A percentile compares a stretch with the other conserved stretches of the same genome.
phyloP scores from a whole-genome alignment of 1,140 invertebrate genomes.

The Eumeta japonica region DNA sequence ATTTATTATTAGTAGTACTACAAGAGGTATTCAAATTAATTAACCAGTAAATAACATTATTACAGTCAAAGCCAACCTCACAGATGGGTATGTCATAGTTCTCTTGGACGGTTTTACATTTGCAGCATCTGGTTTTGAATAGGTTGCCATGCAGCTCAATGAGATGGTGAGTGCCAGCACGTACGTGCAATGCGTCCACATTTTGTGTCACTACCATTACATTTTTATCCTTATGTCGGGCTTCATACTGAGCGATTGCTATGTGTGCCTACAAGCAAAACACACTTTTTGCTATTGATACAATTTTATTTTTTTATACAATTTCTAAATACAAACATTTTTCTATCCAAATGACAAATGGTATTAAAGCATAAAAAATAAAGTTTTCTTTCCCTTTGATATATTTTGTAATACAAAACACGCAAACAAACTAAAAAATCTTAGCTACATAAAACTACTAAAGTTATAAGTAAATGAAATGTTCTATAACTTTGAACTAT shows the following conservation, averaged over 20 bases:
- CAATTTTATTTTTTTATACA: no score
- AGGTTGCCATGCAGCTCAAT: conserved; percentile 89
- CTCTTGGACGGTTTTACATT: conserved; percentile 68
- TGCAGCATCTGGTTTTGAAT: conserved; percentile 79
- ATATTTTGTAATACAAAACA: no score
- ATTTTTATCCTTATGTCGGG: conserved; percentile 57
- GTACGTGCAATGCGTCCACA: conserved; percentile 84
- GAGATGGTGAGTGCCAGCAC: conserved; percentile 78
- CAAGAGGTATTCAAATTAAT: background rate
- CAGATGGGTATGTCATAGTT: conserved; percentile 86
- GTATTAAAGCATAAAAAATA: no score
- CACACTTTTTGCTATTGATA: background rate
- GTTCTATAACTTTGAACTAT: background rate
- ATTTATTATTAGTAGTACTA: background rate
- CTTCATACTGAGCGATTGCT: conserved; percentile 78
- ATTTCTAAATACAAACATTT: no score
- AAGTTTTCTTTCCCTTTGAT: no score
- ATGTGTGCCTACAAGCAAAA: conserved; percentile 68
- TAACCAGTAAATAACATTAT: background rate
- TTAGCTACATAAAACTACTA: conserved; percentile 2
- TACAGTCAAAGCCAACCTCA: conserved; percentile 29
- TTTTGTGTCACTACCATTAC: conserved; percentile 88
- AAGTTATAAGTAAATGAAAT: no score
- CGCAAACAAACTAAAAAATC: conserved; percentile 10
- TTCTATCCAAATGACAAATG: no score